Evolutionary conservation across 2,797 vertebrate genomes (phyloP), one percentile per base, ranked within the genome.

Genomic region (Okamejei kenojei): DNA sequence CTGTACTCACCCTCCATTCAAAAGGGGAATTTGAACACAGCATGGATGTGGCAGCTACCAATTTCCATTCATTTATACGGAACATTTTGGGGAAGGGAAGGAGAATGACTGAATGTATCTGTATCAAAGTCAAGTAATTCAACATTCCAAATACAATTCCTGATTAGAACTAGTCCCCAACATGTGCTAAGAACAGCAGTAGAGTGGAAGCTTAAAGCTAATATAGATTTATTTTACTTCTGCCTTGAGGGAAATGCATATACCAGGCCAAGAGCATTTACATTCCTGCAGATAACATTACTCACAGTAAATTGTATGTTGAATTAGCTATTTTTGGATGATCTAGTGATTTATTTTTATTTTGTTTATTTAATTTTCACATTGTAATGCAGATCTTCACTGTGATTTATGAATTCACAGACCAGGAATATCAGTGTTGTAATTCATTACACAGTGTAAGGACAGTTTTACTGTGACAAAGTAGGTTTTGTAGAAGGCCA

Each of bases 261-360:
- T 15, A 32, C 65, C 21, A 26, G 35, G 63, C 38, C 88, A 45
- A 32, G 19, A 73, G 65, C 15, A 32, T 91, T 35, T n/a, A n/a
- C 82, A 91, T 71, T 90, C 88, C 54, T 91, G 32, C 35, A 91
- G 68, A 73, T 91, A 73, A 91, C 32, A 73, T 15, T 91, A 73
- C 65, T 71, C 63, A 68, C 32, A 74, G 32, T 54, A 71, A 73
- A 73, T 91, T 91, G n/a, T 68, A 35, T 73, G 35, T 91, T 45
- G 35, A 45, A 91, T 91, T 26, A 71, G 9, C 65, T 73, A 91
- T 91, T 73, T 74, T 91, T 73, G 38, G 35, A 65, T 73, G 88
- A 90, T 45, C 88, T 73, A 10, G 35, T 38, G 7, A 38, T 68
- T 32, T 82, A 4, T 45, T 74, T 45, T 73, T 26, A 32, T 32